Percentiles rank a stretch among this genome's conserved stretches.
These are phyloP conservation scores for Subanguina moxae DNA, from an alignment of 1,140 invertebrate species.

Conservation along the genomic window DNA sequence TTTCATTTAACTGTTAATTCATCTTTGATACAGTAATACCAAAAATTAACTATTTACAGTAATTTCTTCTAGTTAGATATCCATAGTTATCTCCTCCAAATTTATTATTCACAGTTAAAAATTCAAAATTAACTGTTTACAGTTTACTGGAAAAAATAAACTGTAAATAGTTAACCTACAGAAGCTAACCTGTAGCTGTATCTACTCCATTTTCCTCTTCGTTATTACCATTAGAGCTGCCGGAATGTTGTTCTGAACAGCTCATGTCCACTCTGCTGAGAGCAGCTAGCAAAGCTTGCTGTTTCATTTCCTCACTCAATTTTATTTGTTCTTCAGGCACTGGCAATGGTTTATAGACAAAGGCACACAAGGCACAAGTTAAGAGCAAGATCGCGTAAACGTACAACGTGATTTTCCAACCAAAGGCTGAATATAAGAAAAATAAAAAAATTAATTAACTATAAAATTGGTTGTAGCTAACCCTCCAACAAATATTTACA, in stretches of 20 bases:
- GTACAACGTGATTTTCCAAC: slow-evolving; percentile 84
- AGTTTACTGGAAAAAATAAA: too few species aligned
- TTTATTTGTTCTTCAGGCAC: slow-evolving; percentile 31
- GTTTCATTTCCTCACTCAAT: slow-evolving; percentile 31
- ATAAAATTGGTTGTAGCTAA: slow-evolving; percentile 20
- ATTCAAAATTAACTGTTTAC: too few species aligned
- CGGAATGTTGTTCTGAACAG: slow-evolving; percentile 10
- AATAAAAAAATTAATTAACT: neutral
- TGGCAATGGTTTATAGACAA: slow-evolving; percentile 77
- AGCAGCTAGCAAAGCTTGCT: slow-evolving; percentile 33
- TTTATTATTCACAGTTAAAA: too few species aligned
- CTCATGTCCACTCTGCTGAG: slow-evolving; percentile 22
- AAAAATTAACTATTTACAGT: too few species aligned
- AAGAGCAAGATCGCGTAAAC: slow-evolving; percentile 85
- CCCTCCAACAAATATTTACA: slow-evolving; percentile 64
- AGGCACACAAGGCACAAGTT: slow-evolving; percentile 84
- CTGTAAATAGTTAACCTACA: too few species aligned
- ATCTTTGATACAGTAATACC: too few species aligned
- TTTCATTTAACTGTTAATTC: too few species aligned
- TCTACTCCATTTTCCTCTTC: neutral
- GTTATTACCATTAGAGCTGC: neutral
- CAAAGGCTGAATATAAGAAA: slow-evolving; percentile 66
- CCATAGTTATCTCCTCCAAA: too few species aligned
- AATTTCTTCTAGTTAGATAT: too few species aligned
- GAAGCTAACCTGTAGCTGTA: neutral